Conservation (phyloP, 2,888 invertebrate genomes). For the Furcula furcula region DNA sequence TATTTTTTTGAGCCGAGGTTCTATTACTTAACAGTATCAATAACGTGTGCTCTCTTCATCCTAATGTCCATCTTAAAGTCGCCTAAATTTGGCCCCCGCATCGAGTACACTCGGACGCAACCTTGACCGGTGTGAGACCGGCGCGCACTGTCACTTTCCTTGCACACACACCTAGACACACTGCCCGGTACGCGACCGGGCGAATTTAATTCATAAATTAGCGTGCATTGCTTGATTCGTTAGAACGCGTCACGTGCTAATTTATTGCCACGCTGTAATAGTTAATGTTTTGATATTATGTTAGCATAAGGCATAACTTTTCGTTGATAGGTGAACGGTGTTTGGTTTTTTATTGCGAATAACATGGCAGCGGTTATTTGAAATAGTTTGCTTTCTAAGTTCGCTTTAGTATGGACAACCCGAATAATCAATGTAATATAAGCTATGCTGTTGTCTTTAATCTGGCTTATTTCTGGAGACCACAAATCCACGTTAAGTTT, state of each 20-base stretch:
- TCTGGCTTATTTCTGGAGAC: too few species aligned
- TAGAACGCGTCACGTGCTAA: too few species aligned
- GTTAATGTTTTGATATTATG: background rate
- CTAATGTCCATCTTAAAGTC: background rate
- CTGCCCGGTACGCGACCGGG: background rate
- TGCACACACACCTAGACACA: background rate
- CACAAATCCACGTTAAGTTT: too few species aligned
- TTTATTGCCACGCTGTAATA: background rate
- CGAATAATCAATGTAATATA: too few species aligned
- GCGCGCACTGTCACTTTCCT: conserved; percentile 2
- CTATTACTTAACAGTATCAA: too few species aligned
- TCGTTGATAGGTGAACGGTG: background rate
- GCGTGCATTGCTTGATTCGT: background rate
- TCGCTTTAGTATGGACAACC: too few species aligned
- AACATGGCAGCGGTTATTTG: too few species aligned
- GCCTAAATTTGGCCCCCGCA: background rate
- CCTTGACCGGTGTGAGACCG: conserved; percentile 1
- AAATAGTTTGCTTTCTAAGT: too few species aligned
- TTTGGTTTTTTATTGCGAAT: conserved; percentile 1
- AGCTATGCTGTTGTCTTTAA: too few species aligned
- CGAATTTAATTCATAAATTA: background rate
- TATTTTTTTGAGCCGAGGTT: too few species aligned
- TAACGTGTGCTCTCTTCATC: background rate
- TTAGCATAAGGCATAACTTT: background rate
- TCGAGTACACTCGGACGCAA: conserved; percentile 1